phyloP scores from a whole-genome alignment of 1,140 invertebrate genomes.

The Phthorimaea operculella region DNA sequence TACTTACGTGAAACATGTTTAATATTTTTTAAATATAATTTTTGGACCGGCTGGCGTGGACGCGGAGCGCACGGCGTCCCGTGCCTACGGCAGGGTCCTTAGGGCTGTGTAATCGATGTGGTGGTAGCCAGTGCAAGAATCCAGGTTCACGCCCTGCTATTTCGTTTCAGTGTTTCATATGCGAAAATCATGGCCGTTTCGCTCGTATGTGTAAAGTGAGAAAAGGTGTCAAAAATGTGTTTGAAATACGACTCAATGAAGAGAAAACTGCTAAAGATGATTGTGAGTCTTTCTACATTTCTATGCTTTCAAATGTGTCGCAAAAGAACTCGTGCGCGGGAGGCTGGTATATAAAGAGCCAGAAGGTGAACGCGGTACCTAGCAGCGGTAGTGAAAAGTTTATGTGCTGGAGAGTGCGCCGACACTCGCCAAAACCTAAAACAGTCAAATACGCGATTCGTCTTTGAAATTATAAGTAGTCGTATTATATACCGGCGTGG shows the following conservation, averaged over 20 bases:
- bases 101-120: background rate
- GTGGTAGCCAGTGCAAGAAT: background rate
- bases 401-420: constrained; percentile 1
- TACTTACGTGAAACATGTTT: too few species aligned
- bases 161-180: too few species aligned
- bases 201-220: too few species aligned
- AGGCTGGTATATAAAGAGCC: constrained; percentile 4
- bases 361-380: background rate
- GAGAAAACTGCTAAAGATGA: background rate
- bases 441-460: too few species aligned
- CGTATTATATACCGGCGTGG: too few species aligned
- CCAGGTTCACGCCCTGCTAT: background rate
- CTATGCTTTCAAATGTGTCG: too few species aligned
- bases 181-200: too few species aligned
- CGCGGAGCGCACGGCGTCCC: background rate
- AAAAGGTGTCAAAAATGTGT: background rate
- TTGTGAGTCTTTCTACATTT: too few species aligned
- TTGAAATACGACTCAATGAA: background rate
- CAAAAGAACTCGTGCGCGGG: background rate
- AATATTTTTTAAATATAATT: too few species aligned
- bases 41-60: background rate
- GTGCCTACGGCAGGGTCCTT: background rate
- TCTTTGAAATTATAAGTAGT: background rate
- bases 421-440: too few species aligned
- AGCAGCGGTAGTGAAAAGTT: background rate